phyloP scores from a whole-genome alignment of 2,888 invertebrate genomes.

The Neria commutata region DNA sequence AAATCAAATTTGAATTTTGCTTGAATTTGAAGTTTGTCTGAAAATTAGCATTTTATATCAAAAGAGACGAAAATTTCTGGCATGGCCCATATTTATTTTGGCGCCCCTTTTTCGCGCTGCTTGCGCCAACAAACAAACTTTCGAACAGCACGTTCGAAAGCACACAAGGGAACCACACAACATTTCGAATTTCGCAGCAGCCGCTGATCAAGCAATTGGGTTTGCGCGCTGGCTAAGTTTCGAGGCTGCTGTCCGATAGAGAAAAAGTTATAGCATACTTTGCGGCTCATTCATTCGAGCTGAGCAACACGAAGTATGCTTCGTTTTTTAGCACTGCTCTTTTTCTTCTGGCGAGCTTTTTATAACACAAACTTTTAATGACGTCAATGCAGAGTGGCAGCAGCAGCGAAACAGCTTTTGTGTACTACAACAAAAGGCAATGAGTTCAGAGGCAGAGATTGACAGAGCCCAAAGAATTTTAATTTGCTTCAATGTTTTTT shows the following conservation, averaged over 20 bases:
- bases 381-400: background rate
- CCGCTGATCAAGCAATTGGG: too few relatives aligned
- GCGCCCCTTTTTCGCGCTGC: too few relatives aligned
- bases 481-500: background rate
- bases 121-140: too few relatives aligned
- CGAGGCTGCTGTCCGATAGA: background rate
- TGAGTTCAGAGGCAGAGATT: slow-evolving; percentile 1
- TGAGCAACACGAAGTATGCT: slow-evolving; percentile 26
- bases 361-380: background rate
- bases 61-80: too few relatives aligned
- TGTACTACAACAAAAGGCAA: too few relatives aligned
- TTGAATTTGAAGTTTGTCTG: too few relatives aligned
- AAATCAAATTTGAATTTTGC: too few relatives aligned
- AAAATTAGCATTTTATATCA: too few relatives aligned
- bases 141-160: too few relatives aligned
- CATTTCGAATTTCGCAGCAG: too few relatives aligned
- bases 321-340: background rate
- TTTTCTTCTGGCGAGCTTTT: background rate
- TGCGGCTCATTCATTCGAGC: slow-evolving; percentile 4
- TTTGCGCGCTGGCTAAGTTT: background rate
- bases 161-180: too few relatives aligned
- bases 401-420: background rate
- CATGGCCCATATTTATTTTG: too few relatives aligned
- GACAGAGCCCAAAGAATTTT: background rate
- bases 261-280: slow-evolving; percentile 24